Evolutionary conservation across 2,888 invertebrate genomes (phyloP), one percentile per base, ranked within the genome.

Genomic region (Lissonota sp.): DNA sequence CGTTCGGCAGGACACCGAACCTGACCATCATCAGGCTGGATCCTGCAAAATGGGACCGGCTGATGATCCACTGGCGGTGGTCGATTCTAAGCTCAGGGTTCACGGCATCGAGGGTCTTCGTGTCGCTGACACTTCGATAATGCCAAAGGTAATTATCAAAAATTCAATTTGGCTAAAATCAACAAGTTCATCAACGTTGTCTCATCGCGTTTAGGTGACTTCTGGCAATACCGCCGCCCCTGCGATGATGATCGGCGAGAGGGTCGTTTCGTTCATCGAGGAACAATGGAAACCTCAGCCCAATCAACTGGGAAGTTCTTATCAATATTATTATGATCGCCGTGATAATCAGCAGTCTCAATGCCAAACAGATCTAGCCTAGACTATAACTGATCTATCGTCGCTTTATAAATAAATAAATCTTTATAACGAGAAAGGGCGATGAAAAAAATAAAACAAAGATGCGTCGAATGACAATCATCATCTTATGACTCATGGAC

Each of bases 11-110:
- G 94, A 95, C 73, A 97, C 97, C 0, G 96, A 96, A 0, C 96
- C 97, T 0, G 97, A 97, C 92, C 97, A 97, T 91, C 97, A 97
- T 91, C 97, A 97, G 91, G 96, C 95, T 0, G 97, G 97, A 6
- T 96, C 97, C 0, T 96, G 96, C 90, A 97, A 96, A 94, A 97
- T 97, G 96, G 97, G 97, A 0, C 95, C 96, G 0, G 86, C 90
- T 0, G 93, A 93, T 0, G 97, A 97, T 90, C 95, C 95, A 0
- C 93, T 95, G 93, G 96, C 97, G 0, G 97, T 97, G 0, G 97
- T 97, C 0, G 95, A 97, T 90, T 94, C 95, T 79, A 94, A 95
- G 89, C 93, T 97, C 0, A 93, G 91, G 85, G 95, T 96, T 0
- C 93, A 95, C 85, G 96, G 96, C 0, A 93, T 96, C 63, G 91